Base-by-base conservation (phyloP, 2,797 vertebrate genomes). In the Gambelia wislizenii region DNA sequence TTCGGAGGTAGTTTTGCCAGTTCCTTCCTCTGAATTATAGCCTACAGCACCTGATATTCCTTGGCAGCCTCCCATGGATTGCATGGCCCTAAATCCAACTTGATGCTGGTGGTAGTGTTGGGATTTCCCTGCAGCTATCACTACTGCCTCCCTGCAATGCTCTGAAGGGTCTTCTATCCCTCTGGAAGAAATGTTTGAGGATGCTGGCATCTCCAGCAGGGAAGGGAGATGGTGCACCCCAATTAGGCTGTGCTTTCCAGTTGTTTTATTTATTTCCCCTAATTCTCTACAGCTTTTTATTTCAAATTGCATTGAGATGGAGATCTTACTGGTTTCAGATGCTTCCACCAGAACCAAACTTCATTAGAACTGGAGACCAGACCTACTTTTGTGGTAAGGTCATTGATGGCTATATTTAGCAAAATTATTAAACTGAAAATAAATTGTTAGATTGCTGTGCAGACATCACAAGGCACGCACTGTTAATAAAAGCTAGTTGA, bases 191-290 rank as follows among this genome's bases (percentile, higher is more conserved):
- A 13, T 33, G 33, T 67, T 33, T 33, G 30, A 67, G 30, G 12
- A 6, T 67, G 30, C 27, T 30, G 30, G 64, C 64, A 56, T 56
- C 16, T 56, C 54, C 3, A 14, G 52, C 52, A 59, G 20, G 56
- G 20, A 59, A 59, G 20, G 56, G 20, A 59, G 56, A 22, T 22
- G 22, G 20, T 59, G 56, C 4, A 67, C 64, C 22, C 33, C 2
- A 12, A 8, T 67, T 67, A 67, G 64, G 2, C 64, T 67, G 64
- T 49, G 77, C 49, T 49, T 39, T 27, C n/a, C 44, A 36, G 2
- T 56, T 39, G n/a, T 54, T 42, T 87, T n/a, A 27, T 90, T 89
- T 87, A 42, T 81, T 91, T 91, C 69, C 10, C 27, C 6, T n/a
- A 10, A 2, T 42, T 67, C 86, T 92, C 47, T 42, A 90, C n/a